Evolutionary conservation across 2,797 vertebrate genomes (phyloP), one percentile per base, ranked within the genome.

Genomic region (Gymnoscopelus braueri): DNA sequence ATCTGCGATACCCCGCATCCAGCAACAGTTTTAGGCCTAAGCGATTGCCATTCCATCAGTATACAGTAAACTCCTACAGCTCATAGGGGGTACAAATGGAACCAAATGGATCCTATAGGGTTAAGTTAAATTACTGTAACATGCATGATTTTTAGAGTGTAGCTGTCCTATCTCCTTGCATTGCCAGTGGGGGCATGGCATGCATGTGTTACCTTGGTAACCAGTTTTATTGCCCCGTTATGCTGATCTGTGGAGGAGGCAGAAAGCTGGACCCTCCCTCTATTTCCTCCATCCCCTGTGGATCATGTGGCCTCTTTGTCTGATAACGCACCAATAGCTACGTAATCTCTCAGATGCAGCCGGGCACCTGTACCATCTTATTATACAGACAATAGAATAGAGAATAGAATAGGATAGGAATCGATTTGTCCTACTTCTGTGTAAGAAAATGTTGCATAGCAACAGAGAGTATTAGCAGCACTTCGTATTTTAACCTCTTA

Each of bases 191-290:
- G 39, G 3, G 59, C 15, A 19, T 19, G 3, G 59, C 15, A 19
- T 19, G 32, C 54, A 14, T n/a, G 19, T 60, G 60, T 69, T 4
- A 2, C 59, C 52, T 49, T 73, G 15, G 54, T 72, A 68, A 67
- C 67, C 14, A 13, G 6, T 63, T 65, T 72, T 26, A 59, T 29
- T 10, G 10, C 29, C 77, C 39, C 60, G 35, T 75, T 47, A 35
- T 68, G 19, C 50, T 56, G 57, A 9, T 53, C 15, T 67, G 48
- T 12, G 23, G 19, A 7, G 19, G 19, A 70, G 35, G 26, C 52
- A 51, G 39, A 48, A 52, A 11, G 10, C 52, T 49, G 15, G 9
- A 26, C 53, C 7, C 44, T 57, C 6, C 19, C 54, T 44, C 11
- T 51, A 44, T 44, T 8, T 44, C 39, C 58, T 29, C 35, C 52